Base-by-base conservation (phyloP, 2,888 invertebrate species). In the Parnassius apollo region DNA sequence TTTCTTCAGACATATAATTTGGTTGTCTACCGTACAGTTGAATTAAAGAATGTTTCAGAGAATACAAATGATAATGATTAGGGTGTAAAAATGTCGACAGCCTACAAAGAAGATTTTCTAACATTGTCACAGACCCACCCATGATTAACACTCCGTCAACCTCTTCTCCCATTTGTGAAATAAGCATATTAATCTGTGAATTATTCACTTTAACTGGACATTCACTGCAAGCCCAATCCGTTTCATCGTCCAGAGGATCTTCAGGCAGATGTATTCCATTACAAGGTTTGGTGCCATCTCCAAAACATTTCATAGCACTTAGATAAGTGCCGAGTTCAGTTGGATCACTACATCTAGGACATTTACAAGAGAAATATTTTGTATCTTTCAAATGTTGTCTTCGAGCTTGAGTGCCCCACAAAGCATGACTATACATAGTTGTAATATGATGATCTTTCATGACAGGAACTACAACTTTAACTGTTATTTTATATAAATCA, bases 381-480 rank as follows among this genome's bases (percentile, higher is more conserved):
- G 96, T 95, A 65, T 95, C 94, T 69, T 92, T 91, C 25, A 97
- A 87, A 86, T 97, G 97, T 69, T 96, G 95, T 65, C 96, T 93
- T 68, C 97, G 93, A 48, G 95, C 94, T 78, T 95, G 95, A 0
- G 97, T 97, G 1, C 96, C 96, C 97, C 97, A 97, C 65, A 98
- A 83, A 10, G 96, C 96, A 76, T 97, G 97, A 7, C 97, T 96
- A 73, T 97, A 98, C 93, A 96, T 96, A 1, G 97, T 97, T 9
- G 94, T 94, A 45, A 98, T 92, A 76, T 96, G 95, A 50, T 95
- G 93, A 0, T 95, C 96, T 80, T 94, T 95, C 68, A 91, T 84
- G 42, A 96, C 94, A 0, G 94, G 91, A 13, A 94, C 82, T 0
- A 95, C 94, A 0, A 95, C 94, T 70, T 93, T 93, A 2, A 97